Evolutionary conservation across 23 tunicate species (phyloP), one percentile per base, ranked within the genome.

Genomic region (Ascidia mentula): DNA sequence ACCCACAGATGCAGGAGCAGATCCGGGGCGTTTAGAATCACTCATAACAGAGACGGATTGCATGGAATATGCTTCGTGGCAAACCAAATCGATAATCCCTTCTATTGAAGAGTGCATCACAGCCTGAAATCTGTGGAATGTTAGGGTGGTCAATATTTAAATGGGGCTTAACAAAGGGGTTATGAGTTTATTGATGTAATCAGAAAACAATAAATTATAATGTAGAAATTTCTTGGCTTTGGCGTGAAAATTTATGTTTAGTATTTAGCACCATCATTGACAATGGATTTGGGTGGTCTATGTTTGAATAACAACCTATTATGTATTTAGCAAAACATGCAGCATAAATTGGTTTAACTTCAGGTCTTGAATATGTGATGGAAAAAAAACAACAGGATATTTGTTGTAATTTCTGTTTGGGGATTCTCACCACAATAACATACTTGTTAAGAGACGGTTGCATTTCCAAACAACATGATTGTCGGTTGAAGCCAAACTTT

Each of bases 371-470:
- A 42, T 42, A 42, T 42, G 15, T 9, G 53, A 15, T 15, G 12
- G 53, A 9, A 42, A 42, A 42, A 9, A 42, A 42, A 42, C 15
- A 42, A 42, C 15, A 42, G 15, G 15, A 42, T 15, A 42, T 42
- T 42, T 12, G 53, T 42, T 15, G 15, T 12, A 42, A 42, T 9
- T 9, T 12, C 15, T 12, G 53, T 42, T 42, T 42, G 53, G 53
- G 53, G 53, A 12, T 9, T 9, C 12, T 42, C 15, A 15, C 53
- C 15, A 42, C 12, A 42, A 9, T 42, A 42, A 35, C 88, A 45
- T 89, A 89, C 95, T 89, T 79, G 2, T 45, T 78, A 15, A 79
- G n/a, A 0, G 87, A 75, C 12, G 98, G 98, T 24, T 84, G 78
- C 98, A 93, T 88, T 36, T 88, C 93, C n/a, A 93, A 40, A 20